These are phyloP conservation scores for Emys orbicularis DNA, from an alignment of 2,797 vertebrate genomes.

Conservation along the genomic window DNA sequence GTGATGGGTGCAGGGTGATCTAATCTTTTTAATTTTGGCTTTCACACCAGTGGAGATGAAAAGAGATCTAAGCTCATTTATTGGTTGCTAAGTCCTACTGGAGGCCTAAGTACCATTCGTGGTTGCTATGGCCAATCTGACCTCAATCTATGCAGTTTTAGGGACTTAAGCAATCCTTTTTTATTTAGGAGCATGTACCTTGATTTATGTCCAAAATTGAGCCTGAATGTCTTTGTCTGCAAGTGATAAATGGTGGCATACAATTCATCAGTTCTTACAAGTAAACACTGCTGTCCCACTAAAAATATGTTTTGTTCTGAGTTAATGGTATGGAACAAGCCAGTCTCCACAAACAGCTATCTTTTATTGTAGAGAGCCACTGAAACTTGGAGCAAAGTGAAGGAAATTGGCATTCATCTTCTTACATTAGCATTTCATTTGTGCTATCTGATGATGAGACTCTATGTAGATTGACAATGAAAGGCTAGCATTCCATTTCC, in stretches of 20 bases:
- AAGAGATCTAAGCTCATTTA: conserved; percentile 85
- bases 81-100: conserved; percentile 83
- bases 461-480: conserved; percentile 67
- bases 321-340: conserved; percentile 87
- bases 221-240: conserved; percentile 82
- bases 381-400: conserved; percentile 83
- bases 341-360: conserved; percentile 82
- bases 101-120: conserved; percentile 80
- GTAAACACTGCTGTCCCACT: conserved; percentile 84
- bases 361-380: conserved; percentile 80
- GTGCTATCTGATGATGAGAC: conserved; percentile 70
- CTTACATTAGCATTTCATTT: conserved; percentile 79
- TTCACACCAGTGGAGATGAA: conserved; percentile 85
- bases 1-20: conserved; percentile 83
- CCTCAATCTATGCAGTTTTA: conserved; percentile 84
- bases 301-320: conserved; percentile 87
- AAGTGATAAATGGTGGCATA: conserved; percentile 80
- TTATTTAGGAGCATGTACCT: conserved; percentile 81
- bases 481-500: conserved; percentile 46
- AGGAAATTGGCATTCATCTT: conserved; percentile 82
- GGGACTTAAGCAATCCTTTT: conserved; percentile 77
- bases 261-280: conserved; percentile 84
- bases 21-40: conserved; percentile 88
- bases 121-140: conserved; percentile 85
- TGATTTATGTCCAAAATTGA: conserved; percentile 86